Evolutionary conservation across 2,797 vertebrate genomes (phyloP).

Genomic region (Apodemus agrarius): DNA sequence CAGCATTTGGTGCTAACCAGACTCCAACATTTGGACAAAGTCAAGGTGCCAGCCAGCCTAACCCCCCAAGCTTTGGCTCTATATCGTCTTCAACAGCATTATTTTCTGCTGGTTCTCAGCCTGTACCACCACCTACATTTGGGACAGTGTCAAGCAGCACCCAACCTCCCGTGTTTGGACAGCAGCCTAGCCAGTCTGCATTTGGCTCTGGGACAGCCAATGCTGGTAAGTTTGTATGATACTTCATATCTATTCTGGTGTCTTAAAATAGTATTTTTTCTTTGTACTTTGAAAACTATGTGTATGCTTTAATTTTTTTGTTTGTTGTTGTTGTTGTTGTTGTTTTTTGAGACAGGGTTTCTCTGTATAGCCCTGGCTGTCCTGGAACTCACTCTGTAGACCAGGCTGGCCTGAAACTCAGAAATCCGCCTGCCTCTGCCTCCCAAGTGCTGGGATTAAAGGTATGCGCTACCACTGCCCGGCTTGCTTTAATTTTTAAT

Average conservation of each 20-base stretch:
- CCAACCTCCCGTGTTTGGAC: constrained; percentile 91
- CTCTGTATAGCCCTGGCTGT: too few species aligned
- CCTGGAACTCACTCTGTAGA: too few species aligned
- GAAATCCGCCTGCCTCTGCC: too few species aligned
- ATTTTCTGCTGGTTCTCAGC: constrained; percentile 90
- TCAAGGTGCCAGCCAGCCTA: constrained; percentile 86
- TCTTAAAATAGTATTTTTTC: background rate
- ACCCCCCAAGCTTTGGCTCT: constrained; percentile 91
- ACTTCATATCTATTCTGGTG: background rate
- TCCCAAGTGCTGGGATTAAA: too few species aligned
- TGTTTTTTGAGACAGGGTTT: too few species aligned
- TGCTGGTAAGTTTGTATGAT: constrained; percentile 72
- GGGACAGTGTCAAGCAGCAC: constrained; percentile 90
- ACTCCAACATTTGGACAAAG: constrained; percentile 91
- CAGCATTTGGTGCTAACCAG: constrained; percentile 90
- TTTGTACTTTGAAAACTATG: constrained; percentile 32
- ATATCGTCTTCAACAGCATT: constrained; percentile 84
- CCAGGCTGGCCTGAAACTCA: too few species aligned
- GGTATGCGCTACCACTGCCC: too few species aligned
- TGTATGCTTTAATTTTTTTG: too few species aligned
- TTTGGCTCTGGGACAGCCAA: constrained; percentile 89
- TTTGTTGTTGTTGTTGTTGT: too few species aligned
- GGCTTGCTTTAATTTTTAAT: background rate
- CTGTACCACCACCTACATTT: constrained; percentile 90
- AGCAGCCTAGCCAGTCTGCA: constrained; percentile 89